Evolutionary conservation across 2,113 vertebrate genomes (phyloP).

Genomic region (Onychostruthus taczanowskii): DNA sequence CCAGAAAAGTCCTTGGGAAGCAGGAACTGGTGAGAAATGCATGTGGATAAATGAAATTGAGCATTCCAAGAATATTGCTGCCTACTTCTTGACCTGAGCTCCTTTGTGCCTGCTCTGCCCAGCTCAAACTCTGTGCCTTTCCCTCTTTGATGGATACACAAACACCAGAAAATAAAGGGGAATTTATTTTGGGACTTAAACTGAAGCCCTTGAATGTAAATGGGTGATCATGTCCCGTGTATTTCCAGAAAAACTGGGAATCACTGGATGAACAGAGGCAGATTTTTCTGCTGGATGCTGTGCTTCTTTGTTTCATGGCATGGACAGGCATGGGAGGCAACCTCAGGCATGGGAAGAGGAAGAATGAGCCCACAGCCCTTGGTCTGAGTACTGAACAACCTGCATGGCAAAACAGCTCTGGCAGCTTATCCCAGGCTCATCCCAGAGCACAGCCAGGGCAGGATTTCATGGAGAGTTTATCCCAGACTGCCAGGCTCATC

Average conservation of each 20-base stretch:
- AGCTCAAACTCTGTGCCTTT: rapidly evolving
- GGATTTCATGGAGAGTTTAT: background rate
- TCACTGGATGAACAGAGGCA: background rate
- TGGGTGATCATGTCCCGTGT: rapidly evolving
- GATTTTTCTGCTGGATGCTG: background rate
- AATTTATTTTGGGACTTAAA: background rate
- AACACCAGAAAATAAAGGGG: background rate
- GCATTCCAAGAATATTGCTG: background rate
- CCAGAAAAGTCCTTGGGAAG: background rate
- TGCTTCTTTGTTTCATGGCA: background rate
- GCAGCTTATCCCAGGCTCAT: background rate
- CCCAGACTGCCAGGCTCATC: background rate
- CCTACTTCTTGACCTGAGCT: background rate
- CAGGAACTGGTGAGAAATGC: background rate
- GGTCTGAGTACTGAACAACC: background rate
- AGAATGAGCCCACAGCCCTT: background rate
- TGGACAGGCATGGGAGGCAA: background rate
- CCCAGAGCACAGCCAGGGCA: background rate
- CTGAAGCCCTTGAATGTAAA: background rate
- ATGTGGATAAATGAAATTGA: background rate
- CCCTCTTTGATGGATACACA: background rate
- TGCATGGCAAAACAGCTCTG: background rate
- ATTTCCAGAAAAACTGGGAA: background rate
- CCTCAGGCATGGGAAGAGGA: background rate
- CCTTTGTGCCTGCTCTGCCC: background rate